These are phyloP conservation scores for Xenopus tropicalis DNA, from an alignment of 2,113 vertebrate species.

Conservation along the genomic window DNA sequence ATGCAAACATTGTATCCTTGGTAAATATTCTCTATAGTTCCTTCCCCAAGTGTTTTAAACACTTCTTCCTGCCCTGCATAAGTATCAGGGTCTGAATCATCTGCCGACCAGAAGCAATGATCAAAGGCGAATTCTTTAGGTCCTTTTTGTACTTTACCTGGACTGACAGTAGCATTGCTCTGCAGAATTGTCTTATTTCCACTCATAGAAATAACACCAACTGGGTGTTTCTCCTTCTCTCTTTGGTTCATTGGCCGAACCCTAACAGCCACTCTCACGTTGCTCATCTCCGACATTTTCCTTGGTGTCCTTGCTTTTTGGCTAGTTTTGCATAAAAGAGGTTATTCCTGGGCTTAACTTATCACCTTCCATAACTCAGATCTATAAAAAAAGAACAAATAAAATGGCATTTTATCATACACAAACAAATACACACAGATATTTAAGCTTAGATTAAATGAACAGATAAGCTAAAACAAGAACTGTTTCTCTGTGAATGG, in stretches of 20 bases:
- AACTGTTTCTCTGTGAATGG: no score
- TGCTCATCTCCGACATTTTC: not conserved
- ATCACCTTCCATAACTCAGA: no score
- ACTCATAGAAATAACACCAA: not conserved
- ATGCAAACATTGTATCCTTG: conserved; percentile 5
- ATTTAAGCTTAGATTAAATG: no score
- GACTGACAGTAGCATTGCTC: no score
- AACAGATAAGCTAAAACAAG: no score
- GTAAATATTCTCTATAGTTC: not conserved
- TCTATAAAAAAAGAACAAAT: no score
- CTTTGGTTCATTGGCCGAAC: conserved; percentile 3
- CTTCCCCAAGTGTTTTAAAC: not conserved
- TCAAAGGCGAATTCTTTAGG: not conserved
- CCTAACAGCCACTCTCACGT: conserved; percentile 5
- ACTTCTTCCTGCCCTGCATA: not conserved
- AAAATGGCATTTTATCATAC: no score
- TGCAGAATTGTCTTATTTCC: not conserved
- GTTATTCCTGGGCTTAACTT: no score
- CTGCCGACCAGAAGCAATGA: not conserved
- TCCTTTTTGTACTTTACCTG: not conserved
- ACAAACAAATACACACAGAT: no score
- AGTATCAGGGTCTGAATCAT: not conserved
- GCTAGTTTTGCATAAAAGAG: no score
- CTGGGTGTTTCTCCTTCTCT: not conserved
- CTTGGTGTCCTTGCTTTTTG: no score